Evolutionary conservation across 2,113 vertebrate species (phyloP), one percentile per base, ranked within the genome.

Genomic region (Chauna torquata): DNA sequence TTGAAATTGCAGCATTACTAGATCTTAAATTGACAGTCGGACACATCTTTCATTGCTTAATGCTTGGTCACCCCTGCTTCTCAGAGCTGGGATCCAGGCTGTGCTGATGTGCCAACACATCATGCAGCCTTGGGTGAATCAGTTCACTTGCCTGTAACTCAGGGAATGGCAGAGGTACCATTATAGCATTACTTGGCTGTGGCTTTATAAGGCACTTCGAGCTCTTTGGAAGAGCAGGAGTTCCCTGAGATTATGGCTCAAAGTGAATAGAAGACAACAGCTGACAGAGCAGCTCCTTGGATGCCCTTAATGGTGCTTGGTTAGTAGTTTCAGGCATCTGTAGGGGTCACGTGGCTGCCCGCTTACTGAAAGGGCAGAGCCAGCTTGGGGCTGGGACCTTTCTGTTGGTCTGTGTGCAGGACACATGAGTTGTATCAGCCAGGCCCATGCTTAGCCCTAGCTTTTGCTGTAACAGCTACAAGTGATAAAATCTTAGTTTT

Each of bases 401-500:
- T 78, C 11, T 72, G 17, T 12, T 54, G 75, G 50, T 55, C 78
- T 79, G 36, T 49, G 65, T 57, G 49, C 42, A n/a, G 66, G 87
- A 77, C 75, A n/a, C 25, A 28, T n/a, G 44, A 40, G 23, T 34
- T 76, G 40, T 75, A 7, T 77, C 62, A 58, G 32, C 62, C 78
- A 54, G n/a, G 44, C 65, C 86, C 9, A 0, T 70, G 40, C 80
- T 68, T 36, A 80, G 58, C 65, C 52, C 77, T 36, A 72, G 77
- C 68, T 94, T 82, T 77, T 70, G 15, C 84, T 91, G 12, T 80
- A 92, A 77, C 70, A 58, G 59, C 87, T 89, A 50, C 38, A 69
- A 95, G 92, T 81, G 88, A 91, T 86, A 75, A 94, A 90, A 91
- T 65, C 66, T n/a, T 52, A 28, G 30, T 52, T 91, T 91, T 94